phyloP scores from a whole-genome alignment of 2,113 vertebrate genomes.

The Budorcas taxicolor region DNA sequence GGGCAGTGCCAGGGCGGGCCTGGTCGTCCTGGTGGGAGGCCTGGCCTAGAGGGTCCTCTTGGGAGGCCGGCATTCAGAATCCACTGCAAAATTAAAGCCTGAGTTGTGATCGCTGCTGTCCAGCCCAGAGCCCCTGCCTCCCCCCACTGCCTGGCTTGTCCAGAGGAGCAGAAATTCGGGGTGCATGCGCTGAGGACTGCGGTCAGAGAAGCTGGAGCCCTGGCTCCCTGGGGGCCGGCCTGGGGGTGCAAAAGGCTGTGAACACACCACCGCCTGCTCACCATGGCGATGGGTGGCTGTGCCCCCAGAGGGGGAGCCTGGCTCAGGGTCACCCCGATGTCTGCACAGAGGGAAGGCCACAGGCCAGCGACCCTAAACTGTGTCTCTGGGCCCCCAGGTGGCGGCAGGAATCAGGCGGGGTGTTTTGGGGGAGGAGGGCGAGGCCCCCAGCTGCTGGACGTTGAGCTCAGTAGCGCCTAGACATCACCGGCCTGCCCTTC shows the following conservation, averaged over 20 bases:
- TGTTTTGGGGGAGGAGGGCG: rapidly evolving
- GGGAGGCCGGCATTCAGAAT: rapidly evolving
- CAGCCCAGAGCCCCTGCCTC: background rate
- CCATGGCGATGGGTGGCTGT: background rate
- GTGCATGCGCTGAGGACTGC: rapidly evolving
- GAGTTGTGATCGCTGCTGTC: background rate
- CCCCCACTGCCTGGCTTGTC: rapidly evolving
- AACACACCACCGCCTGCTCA: rapidly evolving
- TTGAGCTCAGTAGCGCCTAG: background rate
- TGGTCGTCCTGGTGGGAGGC: rapidly evolving
- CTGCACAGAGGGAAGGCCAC: background rate
- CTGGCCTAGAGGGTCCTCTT: background rate
- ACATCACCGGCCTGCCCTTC: rapidly evolving
- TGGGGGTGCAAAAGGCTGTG: rapidly evolving
- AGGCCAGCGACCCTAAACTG: background rate
- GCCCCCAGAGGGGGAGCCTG: rapidly evolving
- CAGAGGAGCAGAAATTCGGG: background rate
- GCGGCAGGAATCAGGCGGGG: rapidly evolving
- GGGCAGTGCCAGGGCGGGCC: rapidly evolving
- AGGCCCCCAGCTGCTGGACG: rapidly evolving
- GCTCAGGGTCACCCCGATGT: rapidly evolving
- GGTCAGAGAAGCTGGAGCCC: background rate
- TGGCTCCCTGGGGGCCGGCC: background rate
- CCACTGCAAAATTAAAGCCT: background rate
- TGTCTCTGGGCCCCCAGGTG: background rate